Evolutionary conservation across 53 echinoderm and acorn worm genomes (phyloP), one percentile per base, ranked within the genome.

Genomic region (Astropecten irregularis): DNA sequence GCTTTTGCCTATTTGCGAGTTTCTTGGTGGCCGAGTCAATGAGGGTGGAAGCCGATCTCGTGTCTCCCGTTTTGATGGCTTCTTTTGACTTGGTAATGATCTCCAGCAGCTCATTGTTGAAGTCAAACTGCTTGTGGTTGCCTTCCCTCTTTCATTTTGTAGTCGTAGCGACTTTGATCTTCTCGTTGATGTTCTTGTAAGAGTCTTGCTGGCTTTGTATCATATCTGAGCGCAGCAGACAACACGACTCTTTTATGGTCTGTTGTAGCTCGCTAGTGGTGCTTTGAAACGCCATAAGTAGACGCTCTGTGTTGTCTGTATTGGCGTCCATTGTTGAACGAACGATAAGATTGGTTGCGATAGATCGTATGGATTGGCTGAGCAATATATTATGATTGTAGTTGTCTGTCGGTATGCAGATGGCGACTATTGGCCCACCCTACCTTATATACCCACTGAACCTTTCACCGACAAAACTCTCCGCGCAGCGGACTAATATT

Each of bases 141-240:
- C 57, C 57, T 57, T 57, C 57, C 20, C 57, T 57, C 57, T 57
- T 57, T 1, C 57, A 57, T 57, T 57, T 57, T 0, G 57, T 57
- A 21, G 21, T 20, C 0, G 57, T 8, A 18, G 57, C n/a, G 0
- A 21, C 20, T 21, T 57, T 57, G 21, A 57, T 57, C 23, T 57
- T 57, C 9, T 57, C 57, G 1, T 57, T 57, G 3, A 57, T 57
- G 10, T 16, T 21, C 57, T 22, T 18, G 3, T 57, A 57, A 9
- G 57, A 57, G 1, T 57, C 2, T 57, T 57, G 57, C 23, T 57
- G 57, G 25, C 5, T 57, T 18, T 57, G n/a, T 26, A 57, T 20
- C 23, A 22, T 6, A 6, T 42, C 42, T 11, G 42, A 6, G 6
- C 42, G 6, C 11, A 42, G 6, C 42, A 8, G 42, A 11, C 6